These are phyloP conservation scores for Eremophila alpestris DNA, from an alignment of 2,797 vertebrate genomes.

Conservation along the genomic window DNA sequence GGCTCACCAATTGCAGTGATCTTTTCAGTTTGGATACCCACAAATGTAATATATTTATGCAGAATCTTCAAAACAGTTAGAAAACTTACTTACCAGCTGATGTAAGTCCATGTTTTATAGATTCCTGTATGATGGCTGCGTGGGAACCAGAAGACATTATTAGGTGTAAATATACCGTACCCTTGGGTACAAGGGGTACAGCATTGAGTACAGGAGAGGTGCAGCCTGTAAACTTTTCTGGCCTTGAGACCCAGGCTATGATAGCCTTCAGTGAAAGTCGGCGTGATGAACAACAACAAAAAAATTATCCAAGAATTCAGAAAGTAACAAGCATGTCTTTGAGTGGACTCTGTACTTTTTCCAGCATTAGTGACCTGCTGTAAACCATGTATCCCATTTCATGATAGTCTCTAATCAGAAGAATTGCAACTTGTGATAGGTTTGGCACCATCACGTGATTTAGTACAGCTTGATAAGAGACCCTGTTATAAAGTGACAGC, in stretches of 20 bases:
- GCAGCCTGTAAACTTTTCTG: constrained; percentile 71
- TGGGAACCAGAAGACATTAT: constrained; percentile 78
- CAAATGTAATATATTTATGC: not conserved
- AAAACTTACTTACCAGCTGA: constrained; percentile 75
- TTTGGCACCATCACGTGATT: constrained; percentile 73
- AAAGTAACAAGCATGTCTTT: constrained; percentile 76
- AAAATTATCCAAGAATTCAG: constrained; percentile 74
- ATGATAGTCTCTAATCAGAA: constrained; percentile 82
- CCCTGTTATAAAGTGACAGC: constrained; percentile 98
- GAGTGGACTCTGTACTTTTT: constrained; percentile 80
- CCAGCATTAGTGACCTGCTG: constrained; percentile 79
- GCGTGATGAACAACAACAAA: constrained; percentile 66
- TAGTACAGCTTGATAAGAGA: constrained; percentile 80
- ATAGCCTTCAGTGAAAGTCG: constrained; percentile 78
- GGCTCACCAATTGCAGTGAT: not conserved
- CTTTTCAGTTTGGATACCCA: not conserved
- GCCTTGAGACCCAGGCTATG: constrained; percentile 67
- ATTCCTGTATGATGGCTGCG: constrained; percentile 69
- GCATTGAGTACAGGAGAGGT: constrained; percentile 73
- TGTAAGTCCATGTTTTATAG: constrained; percentile 72
- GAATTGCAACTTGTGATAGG: constrained; percentile 81
- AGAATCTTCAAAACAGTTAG: constrained; percentile 25
- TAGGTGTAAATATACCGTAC: constrained; percentile 46
- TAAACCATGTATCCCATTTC: constrained; percentile 82
- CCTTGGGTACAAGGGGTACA: constrained; percentile 66